Evolutionary conservation across 2,888 invertebrate species (phyloP).

Genomic region (Aleiodes alternator): DNA sequence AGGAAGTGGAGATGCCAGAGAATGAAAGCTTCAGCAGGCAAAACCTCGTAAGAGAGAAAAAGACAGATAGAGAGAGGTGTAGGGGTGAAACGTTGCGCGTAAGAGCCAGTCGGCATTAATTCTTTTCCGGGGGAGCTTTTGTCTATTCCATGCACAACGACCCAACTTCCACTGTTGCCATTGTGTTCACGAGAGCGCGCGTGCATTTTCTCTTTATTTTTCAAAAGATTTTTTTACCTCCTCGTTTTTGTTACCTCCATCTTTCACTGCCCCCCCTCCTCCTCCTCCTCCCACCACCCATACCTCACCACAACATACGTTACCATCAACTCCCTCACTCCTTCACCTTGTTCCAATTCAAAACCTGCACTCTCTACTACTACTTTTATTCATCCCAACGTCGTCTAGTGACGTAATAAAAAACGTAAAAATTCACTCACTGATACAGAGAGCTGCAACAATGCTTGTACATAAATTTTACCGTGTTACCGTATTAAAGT

Average conservation of each 20-base stretch:
- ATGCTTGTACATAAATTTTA: conserved; percentile 34
- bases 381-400: too few relatives aligned
- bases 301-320: conserved; percentile 30
- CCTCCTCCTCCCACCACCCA: neutral
- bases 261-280: conserved; percentile 13
- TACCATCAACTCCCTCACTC: neutral
- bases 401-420: too few relatives aligned
- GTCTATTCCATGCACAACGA: conserved; percentile 53
- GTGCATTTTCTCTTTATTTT: conserved; percentile 16
- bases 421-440: neutral
- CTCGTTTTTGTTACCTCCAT: conserved; percentile 14
- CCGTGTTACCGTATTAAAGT: conserved; percentile 34
- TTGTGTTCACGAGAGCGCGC: neutral
- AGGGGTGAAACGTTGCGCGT: conserved; percentile 38
- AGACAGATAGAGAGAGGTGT: conserved; percentile 15
- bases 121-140: conserved; percentile 62
- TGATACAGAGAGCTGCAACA: conserved; percentile 10
- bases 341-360: neutral
- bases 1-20: conserved; percentile 29
- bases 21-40: conserved; percentile 30
- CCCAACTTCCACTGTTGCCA: conserved; percentile 16
- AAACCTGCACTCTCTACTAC: too few relatives aligned
- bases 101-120: conserved; percentile 60
- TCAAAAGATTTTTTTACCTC: neutral
- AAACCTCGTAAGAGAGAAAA: conserved; percentile 2